These are phyloP conservation scores for Melanotaenia pygmaea DNA, from an alignment of 2,797 vertebrate species.

Conservation along the genomic window DNA sequence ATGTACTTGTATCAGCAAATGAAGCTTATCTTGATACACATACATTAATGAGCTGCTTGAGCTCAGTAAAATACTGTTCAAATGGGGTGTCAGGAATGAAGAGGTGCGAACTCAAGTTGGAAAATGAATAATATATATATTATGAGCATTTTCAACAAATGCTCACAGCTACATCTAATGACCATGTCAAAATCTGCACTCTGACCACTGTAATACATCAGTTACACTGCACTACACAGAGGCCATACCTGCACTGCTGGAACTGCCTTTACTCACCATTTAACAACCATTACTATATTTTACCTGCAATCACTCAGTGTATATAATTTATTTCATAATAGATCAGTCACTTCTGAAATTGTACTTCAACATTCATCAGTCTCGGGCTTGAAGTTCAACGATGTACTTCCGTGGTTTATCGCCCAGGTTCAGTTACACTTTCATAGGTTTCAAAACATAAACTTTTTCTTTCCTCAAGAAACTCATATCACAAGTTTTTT, in stretches of 20 bases:
- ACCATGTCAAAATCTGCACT: not conserved
- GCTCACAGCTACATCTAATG: not conserved
- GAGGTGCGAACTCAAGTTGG: constrained; percentile 37
- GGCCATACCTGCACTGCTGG: not conserved
- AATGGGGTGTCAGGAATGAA: constrained; percentile 56
- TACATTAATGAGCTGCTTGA: constrained; percentile 50
- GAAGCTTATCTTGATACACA: constrained; percentile 42
- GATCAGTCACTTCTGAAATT: too few species aligned
- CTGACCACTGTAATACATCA: constrained; percentile 12
- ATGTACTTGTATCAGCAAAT: constrained; percentile 51
- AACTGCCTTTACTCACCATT: not conserved
- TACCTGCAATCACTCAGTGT: too few species aligned
- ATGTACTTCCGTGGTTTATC: too few species aligned
- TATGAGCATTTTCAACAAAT: not conserved
- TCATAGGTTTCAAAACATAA: not conserved
- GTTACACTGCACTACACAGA: not conserved
- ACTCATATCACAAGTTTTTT: not conserved
- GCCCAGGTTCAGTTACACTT: not conserved
- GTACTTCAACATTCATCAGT: too few species aligned
- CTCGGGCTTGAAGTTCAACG: too few species aligned
- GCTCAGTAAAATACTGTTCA: constrained; percentile 37
- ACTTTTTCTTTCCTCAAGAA: too few species aligned
- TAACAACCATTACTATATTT: not conserved
- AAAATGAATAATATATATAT: not conserved
- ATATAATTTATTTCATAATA: too few species aligned